Evolutionary conservation across 2,797 vertebrate genomes (phyloP).

Genomic region (Danio aesculapii): DNA sequence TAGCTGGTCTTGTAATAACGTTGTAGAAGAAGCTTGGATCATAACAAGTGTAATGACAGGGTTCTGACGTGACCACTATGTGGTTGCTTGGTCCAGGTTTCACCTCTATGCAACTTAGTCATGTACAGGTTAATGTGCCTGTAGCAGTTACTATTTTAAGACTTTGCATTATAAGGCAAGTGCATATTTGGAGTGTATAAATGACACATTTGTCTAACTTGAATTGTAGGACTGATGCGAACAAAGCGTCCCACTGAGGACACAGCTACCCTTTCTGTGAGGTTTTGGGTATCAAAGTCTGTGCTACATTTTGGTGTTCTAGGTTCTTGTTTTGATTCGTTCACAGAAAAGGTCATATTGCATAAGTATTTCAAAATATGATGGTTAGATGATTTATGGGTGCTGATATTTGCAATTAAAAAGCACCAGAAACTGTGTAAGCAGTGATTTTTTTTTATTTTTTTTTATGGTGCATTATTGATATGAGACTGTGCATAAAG

Average conservation of each 20-base stretch:
- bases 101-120: constrained; percentile 6
- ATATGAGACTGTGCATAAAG: constrained; percentile 3
- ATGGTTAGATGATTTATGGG: not conserved
- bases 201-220: constrained; percentile 32
- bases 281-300: constrained; percentile 20
- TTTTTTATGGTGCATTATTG: not conserved
- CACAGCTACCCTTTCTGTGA: constrained; percentile 29
- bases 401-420: not conserved
- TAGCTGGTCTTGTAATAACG: constrained; percentile 39
- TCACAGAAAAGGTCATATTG: constrained; percentile 1
- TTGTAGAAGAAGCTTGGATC: constrained; percentile 26
- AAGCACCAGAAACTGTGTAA: not conserved
- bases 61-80: constrained; percentile 58
- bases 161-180: not conserved
- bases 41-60: constrained; percentile 26
- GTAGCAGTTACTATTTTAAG: constrained; percentile 2
- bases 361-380: not conserved
- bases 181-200: not conserved
- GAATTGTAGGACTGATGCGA: constrained; percentile 16
- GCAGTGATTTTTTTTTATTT: too few relatives aligned
- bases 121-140: constrained; percentile 16
- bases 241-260: constrained; percentile 48
- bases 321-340: constrained; percentile 6
- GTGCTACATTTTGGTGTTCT: not conserved
- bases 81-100: constrained; percentile 50